Conservation (phyloP, 2,797 vertebrate species). For the Pseudochromis fuscus region DNA sequence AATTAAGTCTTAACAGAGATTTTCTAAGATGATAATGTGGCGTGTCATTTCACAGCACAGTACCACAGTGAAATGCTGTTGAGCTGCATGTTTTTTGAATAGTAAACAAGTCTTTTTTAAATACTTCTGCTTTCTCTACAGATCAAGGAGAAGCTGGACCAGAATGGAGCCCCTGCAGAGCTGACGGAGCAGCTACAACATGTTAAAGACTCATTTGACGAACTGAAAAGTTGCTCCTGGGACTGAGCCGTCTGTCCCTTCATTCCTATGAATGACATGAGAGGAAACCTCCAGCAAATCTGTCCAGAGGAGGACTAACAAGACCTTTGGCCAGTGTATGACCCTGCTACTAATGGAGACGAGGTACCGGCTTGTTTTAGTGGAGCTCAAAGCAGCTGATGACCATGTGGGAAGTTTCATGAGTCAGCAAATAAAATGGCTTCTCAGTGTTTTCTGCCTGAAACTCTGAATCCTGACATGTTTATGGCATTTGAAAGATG, state of each 20-base stretch:
- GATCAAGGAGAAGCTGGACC: slow-evolving; percentile 78
- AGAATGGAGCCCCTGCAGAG: slow-evolving; percentile 62
- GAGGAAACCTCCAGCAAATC: background rate
- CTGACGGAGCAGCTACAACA: slow-evolving; percentile 76
- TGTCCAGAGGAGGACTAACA: background rate
- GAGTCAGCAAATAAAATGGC: background rate
- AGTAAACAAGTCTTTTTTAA: background rate
- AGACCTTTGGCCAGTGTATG: background rate
- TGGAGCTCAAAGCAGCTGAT: background rate
- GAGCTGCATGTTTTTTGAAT: too few species aligned
- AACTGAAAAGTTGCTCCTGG: slow-evolving; percentile 78
- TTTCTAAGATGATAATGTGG: background rate
- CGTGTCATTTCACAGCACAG: background rate
- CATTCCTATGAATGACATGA: background rate
- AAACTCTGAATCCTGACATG: background rate
- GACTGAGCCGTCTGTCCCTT: slow-evolving; percentile 43
- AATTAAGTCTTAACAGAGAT: background rate
- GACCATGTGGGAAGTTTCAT: background rate
- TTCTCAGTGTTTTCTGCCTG: background rate
- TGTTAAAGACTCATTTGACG: slow-evolving; percentile 75
- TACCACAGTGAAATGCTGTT: background rate
- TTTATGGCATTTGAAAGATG: background rate
- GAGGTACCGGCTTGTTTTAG: background rate
- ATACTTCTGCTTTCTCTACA: slow-evolving; percentile 35
- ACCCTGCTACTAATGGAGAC: background rate